phyloP scores from a whole-genome alignment of 2,888 invertebrate species.

The Agrilus mali region DNA sequence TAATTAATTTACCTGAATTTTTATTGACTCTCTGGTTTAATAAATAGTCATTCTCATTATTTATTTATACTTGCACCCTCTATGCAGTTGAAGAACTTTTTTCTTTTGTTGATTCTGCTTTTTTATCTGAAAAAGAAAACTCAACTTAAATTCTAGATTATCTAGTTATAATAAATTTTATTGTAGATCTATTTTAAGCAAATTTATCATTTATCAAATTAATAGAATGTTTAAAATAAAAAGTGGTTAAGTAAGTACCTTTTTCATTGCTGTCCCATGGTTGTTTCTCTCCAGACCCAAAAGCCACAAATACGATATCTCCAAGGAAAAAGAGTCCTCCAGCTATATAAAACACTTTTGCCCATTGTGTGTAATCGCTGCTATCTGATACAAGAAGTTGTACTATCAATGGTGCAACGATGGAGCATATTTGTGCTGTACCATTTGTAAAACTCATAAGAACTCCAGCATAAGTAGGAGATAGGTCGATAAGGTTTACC shows the following conservation, averaged over 20 bases:
- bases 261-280: conserved; percentile 46
- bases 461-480: conserved; percentile 69
- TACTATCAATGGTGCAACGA: conserved; percentile 59
- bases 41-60: no score
- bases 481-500: conserved; percentile 68
- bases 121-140: no score
- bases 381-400: conserved; percentile 50
- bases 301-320: conserved; percentile 51
- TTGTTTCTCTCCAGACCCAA: conserved; percentile 49
- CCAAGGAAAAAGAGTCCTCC: conserved; percentile 52
- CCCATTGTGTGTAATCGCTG: conserved; percentile 49
- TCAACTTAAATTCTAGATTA: no score
- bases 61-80: no score
- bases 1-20: no score
- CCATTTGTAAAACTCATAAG: conserved; percentile 73
- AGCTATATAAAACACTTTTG: conserved; percentile 56
- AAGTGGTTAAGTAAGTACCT: conserved; percentile 5
- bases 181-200: no score
- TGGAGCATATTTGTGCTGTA: conserved; percentile 58
- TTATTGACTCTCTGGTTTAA: no score
- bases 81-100: no score
- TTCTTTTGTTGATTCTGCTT: no score
- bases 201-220: no score
- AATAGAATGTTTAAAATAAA: no score
- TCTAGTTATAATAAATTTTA: no score